Percentiles rank a stretch among this genome's conserved stretches.
phyloP scores from a whole-genome alignment of 35 echinoderm and acorn worm genomes.

The Anneissia japonica region DNA sequence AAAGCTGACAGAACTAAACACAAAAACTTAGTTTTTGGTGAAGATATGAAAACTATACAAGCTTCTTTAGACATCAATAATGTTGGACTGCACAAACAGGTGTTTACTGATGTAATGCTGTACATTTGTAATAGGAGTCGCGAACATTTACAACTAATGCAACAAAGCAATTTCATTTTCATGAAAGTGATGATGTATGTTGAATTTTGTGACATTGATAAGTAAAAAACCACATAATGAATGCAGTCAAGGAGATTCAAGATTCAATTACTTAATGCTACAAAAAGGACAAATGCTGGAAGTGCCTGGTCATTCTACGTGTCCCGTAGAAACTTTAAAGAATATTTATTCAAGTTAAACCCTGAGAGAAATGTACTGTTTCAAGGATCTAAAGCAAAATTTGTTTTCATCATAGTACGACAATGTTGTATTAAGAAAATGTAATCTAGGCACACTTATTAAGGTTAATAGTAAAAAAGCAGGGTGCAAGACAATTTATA shows the following conservation, averaged over 20 bases:
- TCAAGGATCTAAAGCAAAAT: slow-evolving; percentile 12
- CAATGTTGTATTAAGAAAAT: slow-evolving; percentile 9
- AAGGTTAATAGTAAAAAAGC: slow-evolving; percentile 2
- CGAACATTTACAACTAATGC: slow-evolving; percentile 6
- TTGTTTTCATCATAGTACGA: slow-evolving; percentile 1
- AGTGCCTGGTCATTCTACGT: slow-evolving; percentile 26
- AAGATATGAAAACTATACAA: slow-evolving; percentile 22
- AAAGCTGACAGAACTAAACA: neutral
- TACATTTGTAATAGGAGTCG: slow-evolving; percentile 10
- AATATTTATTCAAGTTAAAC: slow-evolving; percentile 14
- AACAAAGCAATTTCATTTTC: slow-evolving; percentile 20
- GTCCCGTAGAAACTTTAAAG: slow-evolving; percentile 17
- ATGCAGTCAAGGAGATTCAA: slow-evolving; percentile 8
- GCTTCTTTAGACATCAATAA: slow-evolving; percentile 15
- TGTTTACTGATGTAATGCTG: slow-evolving; percentile 33
- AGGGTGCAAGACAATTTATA: slow-evolving; percentile 10
- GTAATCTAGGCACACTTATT: neutral
- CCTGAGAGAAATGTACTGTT: neutral
- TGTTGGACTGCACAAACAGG: slow-evolving; percentile 12
- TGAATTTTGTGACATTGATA: slow-evolving; percentile 13
- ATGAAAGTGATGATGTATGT: slow-evolving; percentile 1
- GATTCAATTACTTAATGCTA: too few species aligned
- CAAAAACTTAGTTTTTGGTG: neutral
- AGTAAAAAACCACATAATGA: slow-evolving; percentile 38
- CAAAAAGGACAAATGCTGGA: slow-evolving; percentile 8